Percentiles rank a stretch among this genome's conserved stretches.
Conservation (phyloP, 2,888 invertebrate species). For the Axea sp. region DNA sequence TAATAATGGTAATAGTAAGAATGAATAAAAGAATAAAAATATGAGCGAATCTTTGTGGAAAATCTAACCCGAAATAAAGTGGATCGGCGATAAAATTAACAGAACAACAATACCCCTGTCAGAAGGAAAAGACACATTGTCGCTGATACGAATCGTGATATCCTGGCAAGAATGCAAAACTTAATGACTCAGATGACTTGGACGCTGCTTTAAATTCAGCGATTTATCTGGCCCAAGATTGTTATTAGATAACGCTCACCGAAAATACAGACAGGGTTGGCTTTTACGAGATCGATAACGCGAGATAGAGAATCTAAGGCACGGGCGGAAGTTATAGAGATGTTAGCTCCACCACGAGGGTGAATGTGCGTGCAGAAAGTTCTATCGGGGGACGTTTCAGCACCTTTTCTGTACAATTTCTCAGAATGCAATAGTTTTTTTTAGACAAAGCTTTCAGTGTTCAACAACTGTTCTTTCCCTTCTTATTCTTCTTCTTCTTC, state of each 20-base stretch:
- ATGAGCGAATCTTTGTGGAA: conserved; percentile 11
- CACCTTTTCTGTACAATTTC: too few species aligned
- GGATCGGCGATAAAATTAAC: conserved; percentile 35
- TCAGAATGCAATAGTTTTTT: too few species aligned
- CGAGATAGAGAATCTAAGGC: conserved; percentile 47
- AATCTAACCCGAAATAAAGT: conserved; percentile 28
- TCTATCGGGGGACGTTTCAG: conserved; percentile 16
- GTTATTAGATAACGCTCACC: conserved; percentile 50
- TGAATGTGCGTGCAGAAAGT: conserved; percentile 44
- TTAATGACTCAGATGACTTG: conserved; percentile 58
- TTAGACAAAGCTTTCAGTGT: too few species aligned
- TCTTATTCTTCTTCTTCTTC: too few species aligned
- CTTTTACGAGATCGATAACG: conserved; percentile 55
- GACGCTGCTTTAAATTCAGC: conserved; percentile 50
- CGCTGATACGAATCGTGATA: conserved; percentile 37
- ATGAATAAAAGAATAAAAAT: not conserved
- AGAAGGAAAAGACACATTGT: conserved; percentile 43
- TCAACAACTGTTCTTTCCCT: too few species aligned
- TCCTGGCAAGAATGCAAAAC: conserved; percentile 50
- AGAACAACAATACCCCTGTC: conserved; percentile 38
- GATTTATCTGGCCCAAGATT: conserved; percentile 49
- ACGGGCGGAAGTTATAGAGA: conserved; percentile 58
- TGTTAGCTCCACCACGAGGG: conserved; percentile 38
- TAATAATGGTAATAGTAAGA: too few species aligned
- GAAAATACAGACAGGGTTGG: conserved; percentile 45